These are phyloP conservation scores for Nothoprocta pentlandii DNA, from an alignment of 2,113 vertebrate species.

Conservation along the genomic window DNA sequence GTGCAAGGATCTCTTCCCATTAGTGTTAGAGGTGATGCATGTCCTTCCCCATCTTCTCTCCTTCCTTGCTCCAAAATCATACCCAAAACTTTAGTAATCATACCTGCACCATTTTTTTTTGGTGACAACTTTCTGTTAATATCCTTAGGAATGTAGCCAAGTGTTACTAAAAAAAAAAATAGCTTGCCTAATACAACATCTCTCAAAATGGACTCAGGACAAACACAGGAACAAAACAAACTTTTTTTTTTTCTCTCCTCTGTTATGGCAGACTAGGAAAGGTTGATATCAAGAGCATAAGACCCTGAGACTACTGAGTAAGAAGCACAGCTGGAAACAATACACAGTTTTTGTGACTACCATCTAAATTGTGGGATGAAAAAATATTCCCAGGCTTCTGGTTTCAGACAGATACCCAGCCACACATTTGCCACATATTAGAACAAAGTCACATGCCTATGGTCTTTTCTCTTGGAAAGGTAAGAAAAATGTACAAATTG, in stretches of 20 bases:
- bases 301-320: too few relatives aligned
- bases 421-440: not conserved
- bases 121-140: not conserved
- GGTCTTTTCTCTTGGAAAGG: not conserved
- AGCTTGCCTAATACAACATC: not conserved
- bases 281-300: not conserved
- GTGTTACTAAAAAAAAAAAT: not conserved
- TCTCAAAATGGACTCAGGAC: not conserved
- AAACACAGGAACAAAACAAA: not conserved
- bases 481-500: not conserved
- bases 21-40: accelerated
- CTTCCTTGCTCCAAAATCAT: not conserved
- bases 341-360: not conserved
- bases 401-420: too few relatives aligned
- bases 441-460: not conserved
- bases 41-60: not conserved
- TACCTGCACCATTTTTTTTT: not conserved
- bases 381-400: not conserved
- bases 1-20: accelerated
- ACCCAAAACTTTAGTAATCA: not conserved
- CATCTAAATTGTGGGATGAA: not conserved
- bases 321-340: not conserved
- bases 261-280: not conserved
- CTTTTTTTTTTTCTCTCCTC: not conserved
- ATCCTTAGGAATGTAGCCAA: not conserved